phyloP scores from a whole-genome alignment of 2,113 vertebrate species.

The Ibidorhyncha struthersii region DNA sequence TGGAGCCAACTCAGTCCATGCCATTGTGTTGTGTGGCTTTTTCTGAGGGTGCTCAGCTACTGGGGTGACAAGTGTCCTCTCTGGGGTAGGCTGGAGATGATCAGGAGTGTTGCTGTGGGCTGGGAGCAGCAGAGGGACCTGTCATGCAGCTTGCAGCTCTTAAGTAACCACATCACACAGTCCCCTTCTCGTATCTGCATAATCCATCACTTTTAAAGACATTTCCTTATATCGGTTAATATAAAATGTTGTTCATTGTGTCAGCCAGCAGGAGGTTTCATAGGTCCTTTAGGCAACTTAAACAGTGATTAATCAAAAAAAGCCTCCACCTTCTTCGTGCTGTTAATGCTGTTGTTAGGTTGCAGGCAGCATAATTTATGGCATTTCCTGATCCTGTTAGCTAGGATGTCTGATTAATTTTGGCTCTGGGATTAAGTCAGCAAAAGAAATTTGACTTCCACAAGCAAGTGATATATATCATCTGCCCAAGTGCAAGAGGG shows the following conservation, averaged over 20 bases:
- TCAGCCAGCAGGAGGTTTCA: slow-evolving; percentile 70
- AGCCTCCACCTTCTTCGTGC: slow-evolving; percentile 54
- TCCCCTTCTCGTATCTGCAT: not conserved
- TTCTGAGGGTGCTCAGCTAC: not conserved
- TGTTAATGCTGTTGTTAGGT: slow-evolving; percentile 66
- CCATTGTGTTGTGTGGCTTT: not conserved
- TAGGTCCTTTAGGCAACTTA: slow-evolving; percentile 72
- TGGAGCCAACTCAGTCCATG: not conserved
- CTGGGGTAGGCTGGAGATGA: not conserved
- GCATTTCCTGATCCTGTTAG: slow-evolving; percentile 66
- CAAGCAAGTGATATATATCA: slow-evolving; percentile 66
- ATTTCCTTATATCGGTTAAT: slow-evolving; percentile 53
- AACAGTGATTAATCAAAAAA: slow-evolving; percentile 73
- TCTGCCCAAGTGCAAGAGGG: not conserved
- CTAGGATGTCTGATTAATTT: slow-evolving; percentile 73
- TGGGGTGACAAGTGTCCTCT: not conserved
- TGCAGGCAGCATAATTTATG: slow-evolving; percentile 69
- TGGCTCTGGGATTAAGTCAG: slow-evolving; percentile 74
- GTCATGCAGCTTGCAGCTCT: accelerated
- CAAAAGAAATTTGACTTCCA: slow-evolving; percentile 72
- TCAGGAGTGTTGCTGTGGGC: not conserved
- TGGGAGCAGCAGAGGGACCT: not conserved
- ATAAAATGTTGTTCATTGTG: slow-evolving; percentile 68
- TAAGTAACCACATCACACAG: slow-evolving; percentile 10
- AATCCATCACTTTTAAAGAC: slow-evolving; percentile 63